A percentile compares a stretch with the other conserved stretches of the same genome.
Evolutionary conservation across 1,140 invertebrate species (phyloP).

Genomic region (Globodera rostochiensis): DNA sequence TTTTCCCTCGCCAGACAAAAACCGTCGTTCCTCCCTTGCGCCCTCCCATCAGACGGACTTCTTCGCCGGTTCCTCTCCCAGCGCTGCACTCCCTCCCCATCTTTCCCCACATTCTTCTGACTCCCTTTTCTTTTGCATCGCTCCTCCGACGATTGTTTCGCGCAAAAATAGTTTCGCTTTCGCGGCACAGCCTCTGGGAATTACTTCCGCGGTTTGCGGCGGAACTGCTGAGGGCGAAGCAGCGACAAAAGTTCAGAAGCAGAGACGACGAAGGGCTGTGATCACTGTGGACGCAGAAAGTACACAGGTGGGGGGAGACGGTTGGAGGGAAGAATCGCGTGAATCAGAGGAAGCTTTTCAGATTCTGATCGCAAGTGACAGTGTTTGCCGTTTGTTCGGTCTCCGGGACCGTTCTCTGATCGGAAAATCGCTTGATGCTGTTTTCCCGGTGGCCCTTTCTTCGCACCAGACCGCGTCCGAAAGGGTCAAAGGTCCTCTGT

Average conservation of each 20-base stretch:
- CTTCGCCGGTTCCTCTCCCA: neutral
- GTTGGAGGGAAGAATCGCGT: neutral
- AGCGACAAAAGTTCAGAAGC: neutral
- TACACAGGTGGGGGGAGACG: conserved; percentile 28
- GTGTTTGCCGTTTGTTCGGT: conserved; percentile 39
- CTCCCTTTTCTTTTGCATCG: neutral
- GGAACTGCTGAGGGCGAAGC: neutral
- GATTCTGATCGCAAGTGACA: conserved; percentile 48
- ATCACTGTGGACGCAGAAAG: conserved; percentile 42
- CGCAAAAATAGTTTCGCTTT: neutral
- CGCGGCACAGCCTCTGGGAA: neutral
- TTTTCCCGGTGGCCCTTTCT: conserved; percentile 15
- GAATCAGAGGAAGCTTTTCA: conserved; percentile 22
- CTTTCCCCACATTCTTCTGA: neutral
- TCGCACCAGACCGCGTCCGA: neutral
- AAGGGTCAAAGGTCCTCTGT: conserved; percentile 10
- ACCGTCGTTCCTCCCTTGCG: neutral
- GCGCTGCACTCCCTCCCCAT: neutral
- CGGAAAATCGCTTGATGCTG: conserved; percentile 38
- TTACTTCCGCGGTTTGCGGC: neutral
- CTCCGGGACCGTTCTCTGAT: conserved; percentile 43
- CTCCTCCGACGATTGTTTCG: neutral
- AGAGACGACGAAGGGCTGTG: conserved; percentile 33
- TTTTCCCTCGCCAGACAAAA: neutral
- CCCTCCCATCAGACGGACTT: neutral